Evolutionary conservation across 2,888 invertebrate genomes (phyloP).

Genomic region (Lochmaea crataegi): DNA sequence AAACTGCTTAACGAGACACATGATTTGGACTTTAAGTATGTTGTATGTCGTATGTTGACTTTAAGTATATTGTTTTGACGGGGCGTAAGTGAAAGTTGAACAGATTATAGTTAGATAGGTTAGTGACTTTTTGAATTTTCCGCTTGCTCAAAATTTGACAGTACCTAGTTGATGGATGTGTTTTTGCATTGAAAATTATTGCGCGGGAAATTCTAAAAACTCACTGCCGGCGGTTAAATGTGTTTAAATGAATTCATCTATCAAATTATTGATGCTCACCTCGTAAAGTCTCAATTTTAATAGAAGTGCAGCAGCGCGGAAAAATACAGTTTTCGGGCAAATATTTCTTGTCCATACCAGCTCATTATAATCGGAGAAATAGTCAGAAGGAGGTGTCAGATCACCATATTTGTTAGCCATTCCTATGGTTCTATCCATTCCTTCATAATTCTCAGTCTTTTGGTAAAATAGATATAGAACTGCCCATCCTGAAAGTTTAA

Average conservation of each 20-base stretch:
- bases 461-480: constrained; percentile 59
- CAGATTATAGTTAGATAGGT: too few relatives aligned
- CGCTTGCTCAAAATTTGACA: too few relatives aligned
- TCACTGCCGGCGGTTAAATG: too few relatives aligned
- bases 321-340: constrained; percentile 56
- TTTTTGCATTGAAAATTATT: too few relatives aligned
- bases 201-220: too few relatives aligned
- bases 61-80: too few relatives aligned
- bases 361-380: constrained; percentile 53
- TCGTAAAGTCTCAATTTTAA: constrained; percentile 58
- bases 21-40: too few relatives aligned
- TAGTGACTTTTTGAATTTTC: too few relatives aligned
- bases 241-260: constrained; percentile 20
- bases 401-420: constrained; percentile 56
- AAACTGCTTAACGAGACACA: too few relatives aligned
- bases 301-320: constrained; percentile 55
- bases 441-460: constrained; percentile 54
- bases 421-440: constrained; percentile 57
- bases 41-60: too few relatives aligned
- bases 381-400: constrained; percentile 42
- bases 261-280: constrained; percentile 38
- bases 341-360: constrained; percentile 57
- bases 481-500: constrained; percentile 54
- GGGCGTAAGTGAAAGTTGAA: too few relatives aligned
- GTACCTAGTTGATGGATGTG: too few relatives aligned